Evolutionary conservation across 2,797 vertebrate genomes (phyloP), one percentile per base, ranked within the genome.

Genomic region (Lithobates pipiens): DNA sequence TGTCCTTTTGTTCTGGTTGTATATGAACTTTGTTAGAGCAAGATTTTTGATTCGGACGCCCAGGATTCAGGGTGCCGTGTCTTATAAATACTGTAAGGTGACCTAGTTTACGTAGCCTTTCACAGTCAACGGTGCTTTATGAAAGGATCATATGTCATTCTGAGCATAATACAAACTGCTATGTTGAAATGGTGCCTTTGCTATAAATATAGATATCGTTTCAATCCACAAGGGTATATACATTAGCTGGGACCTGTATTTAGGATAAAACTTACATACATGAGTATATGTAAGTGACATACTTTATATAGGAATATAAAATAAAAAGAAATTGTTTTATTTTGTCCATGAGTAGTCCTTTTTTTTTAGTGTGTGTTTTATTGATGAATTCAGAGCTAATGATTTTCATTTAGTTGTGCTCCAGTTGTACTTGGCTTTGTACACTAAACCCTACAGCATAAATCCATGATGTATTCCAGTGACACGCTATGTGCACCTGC

Each of bases 61-160:
- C 84, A 70, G 65, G n/a, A 54, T 80, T 74, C 63, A 85, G 75
- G 71, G n/a, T 76, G 84, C 10, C 80, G 54, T 61, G 65, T 63
- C 42, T 68, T 75, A 67, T 68, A 75, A 85, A 65, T 18, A 25
- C 15, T 85, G 50, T 32, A 85, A 46, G 29, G 42, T 80, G 84
- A 85, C 84, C 84, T 80, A 85, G 70, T 76, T 85, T 63, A 63
- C n/a, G 4, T 85, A 44, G 54, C 29, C 68, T 72, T 70, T n/a
- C 29, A 6, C 75, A 78, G 39, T 25, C 36, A 25, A n/a, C 76
- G 67, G 9, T 65, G 46, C 63, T 32, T 10, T 23, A 42, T 61
- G 36, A 85, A 73, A 73, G 36, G 78, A 36, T 70, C 76, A 85
- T 77, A 72, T 73, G 76, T 61, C 29, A 78, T 65, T 29, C 6